phyloP scores from a whole-genome alignment of 1,140 invertebrate genomes.

The Potamilus streckersoni region DNA sequence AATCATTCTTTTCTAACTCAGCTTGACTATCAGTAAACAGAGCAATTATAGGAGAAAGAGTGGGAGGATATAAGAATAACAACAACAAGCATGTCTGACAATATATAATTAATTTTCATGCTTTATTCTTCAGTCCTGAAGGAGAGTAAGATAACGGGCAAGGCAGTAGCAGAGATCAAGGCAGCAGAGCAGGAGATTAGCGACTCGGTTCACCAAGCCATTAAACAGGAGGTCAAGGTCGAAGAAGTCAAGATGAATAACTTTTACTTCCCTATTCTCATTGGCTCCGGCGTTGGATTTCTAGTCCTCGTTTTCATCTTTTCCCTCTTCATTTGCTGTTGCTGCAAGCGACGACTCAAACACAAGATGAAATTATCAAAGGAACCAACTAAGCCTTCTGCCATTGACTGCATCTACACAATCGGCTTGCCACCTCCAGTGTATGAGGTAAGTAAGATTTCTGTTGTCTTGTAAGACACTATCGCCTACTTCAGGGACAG shows the following conservation, averaged over 20 bases:
- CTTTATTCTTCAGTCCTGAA: too few species aligned
- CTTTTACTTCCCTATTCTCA: slow-evolving; percentile 16
- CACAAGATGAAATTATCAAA: slow-evolving; percentile 28
- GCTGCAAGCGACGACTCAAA: slow-evolving; percentile 17
- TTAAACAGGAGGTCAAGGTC: slow-evolving; percentile 25
- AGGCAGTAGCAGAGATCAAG: neutral
- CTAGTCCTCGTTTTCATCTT: slow-evolving; percentile 18
- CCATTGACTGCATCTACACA: slow-evolving; percentile 28
- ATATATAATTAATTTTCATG: too few species aligned
- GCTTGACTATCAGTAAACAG: too few species aligned
- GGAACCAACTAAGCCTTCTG: slow-evolving; percentile 22
- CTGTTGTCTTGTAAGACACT: too few species aligned
- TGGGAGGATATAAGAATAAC: too few species aligned
- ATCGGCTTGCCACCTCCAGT: slow-evolving; percentile 27
- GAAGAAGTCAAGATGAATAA: slow-evolving; percentile 26
- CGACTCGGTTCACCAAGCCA: slow-evolving; percentile 17
- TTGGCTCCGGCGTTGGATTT: slow-evolving; percentile 26
- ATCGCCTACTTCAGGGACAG: too few species aligned
- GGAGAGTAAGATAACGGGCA: too few species aligned
- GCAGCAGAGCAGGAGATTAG: neutral
- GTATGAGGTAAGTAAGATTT: slow-evolving; percentile 15
- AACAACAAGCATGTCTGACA: too few species aligned
- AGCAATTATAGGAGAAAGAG: too few species aligned
- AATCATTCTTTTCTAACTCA: too few species aligned
- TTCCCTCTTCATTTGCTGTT: slow-evolving; percentile 24